A percentile compares a stretch with the other conserved stretches of the same genome.
Evolutionary conservation across 2,888 invertebrate genomes (phyloP).

Genomic region (Leistus spinibarbis): DNA sequence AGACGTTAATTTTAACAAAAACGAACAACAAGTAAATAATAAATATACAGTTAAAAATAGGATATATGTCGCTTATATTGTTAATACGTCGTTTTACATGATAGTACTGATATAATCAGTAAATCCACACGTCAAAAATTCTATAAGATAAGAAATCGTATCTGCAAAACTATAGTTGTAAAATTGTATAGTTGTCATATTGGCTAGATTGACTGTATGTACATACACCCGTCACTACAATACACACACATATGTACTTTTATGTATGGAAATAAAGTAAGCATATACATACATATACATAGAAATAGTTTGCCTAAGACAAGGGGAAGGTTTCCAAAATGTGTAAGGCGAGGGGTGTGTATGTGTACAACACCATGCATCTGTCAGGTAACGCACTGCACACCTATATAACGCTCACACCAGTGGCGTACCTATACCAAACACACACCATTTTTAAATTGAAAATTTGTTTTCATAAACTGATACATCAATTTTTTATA

Average conservation of each 20-base stretch:
- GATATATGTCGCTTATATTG: no score
- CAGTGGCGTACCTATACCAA: conserved; percentile 4
- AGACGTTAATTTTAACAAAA: no score
- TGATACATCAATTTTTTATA: no score
- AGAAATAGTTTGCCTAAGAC: conserved; percentile 35
- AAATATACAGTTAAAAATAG: no score
- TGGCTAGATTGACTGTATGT: neutral
- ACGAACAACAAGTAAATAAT: no score
- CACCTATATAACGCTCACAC: conserved; percentile 2
- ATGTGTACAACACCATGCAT: conserved; percentile 49
- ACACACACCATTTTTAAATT: no score
- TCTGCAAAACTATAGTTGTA: neutral
- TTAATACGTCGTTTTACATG: no score
- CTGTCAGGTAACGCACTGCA: conserved; percentile 52
- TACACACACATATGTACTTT: neutral
- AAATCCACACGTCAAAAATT: no score
- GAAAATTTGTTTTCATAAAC: no score
- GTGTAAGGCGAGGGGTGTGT: conserved; percentile 48
- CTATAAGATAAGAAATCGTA: neutral
- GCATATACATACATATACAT: neutral
- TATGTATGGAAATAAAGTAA: no score
- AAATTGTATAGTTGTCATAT: no score
- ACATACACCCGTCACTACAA: neutral
- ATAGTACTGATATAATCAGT: no score
- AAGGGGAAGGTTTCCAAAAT: conserved; percentile 49